phyloP scores from a whole-genome alignment of 2,797 vertebrate species.

The Tympanoctomys barrerae region DNA sequence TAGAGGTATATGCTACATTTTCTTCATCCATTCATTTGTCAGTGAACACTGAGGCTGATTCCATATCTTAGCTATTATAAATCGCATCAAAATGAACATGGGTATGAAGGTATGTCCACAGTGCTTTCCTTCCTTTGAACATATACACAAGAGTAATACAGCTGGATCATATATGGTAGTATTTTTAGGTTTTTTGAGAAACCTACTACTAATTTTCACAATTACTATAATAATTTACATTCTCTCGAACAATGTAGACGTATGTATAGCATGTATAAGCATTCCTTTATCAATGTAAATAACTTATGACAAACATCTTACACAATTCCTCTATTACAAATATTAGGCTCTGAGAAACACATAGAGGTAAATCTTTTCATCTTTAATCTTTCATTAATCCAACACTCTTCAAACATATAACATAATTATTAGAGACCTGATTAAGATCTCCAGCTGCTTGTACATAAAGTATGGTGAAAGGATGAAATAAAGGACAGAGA shows the following conservation, averaged over 20 bases:
- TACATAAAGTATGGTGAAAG: too few relatives aligned
- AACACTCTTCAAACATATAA: neutral
- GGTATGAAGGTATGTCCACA: neutral
- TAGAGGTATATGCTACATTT: neutral
- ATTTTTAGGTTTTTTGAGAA: too few relatives aligned
- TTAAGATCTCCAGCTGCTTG: too few relatives aligned
- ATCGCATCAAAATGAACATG: neutral
- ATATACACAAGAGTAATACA: neutral
- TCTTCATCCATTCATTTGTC: neutral
- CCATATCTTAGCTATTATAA: neutral
- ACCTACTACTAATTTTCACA: neutral
- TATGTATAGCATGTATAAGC: too few relatives aligned
- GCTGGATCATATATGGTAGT: neutral
- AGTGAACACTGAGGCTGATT: neutral
- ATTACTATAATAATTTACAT: neutral
- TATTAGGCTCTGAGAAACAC: neutral
- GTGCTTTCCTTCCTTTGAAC: neutral
- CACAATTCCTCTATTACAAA: slow-evolving; percentile 10
- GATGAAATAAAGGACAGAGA: too few relatives aligned
- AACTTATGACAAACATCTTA: neutral
- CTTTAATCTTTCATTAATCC: neutral
- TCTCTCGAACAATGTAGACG: neutral
- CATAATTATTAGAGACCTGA: too few relatives aligned
- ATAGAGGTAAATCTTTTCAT: neutral
- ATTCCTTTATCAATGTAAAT: neutral